Base-by-base conservation (phyloP, 2,888 invertebrate species). In the Morinoia aosen region DNA sequence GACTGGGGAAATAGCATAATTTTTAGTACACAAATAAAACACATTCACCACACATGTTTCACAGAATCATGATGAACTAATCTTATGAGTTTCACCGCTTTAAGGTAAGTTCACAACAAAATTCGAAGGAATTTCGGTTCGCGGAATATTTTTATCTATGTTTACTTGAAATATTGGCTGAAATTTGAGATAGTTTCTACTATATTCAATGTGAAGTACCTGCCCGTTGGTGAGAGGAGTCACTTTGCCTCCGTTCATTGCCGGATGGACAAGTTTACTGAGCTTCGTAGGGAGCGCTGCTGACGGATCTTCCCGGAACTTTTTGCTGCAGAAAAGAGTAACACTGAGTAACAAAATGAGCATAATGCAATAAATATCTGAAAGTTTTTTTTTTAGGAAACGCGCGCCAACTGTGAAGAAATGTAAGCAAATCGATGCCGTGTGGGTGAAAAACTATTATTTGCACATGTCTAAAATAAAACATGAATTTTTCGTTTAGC, bases 241-340 rank as follows among this genome's bases (percentile, higher is more conserved):
- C 93, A 93, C 95, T 19, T 64, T 95, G 40, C 61, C 58, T 33
- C 61, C 95, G 48, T 40, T 48, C 58, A 95, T 95, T 11, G 95
- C 58, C 0, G 95, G 40, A 25, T 61, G 95, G 61, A 95, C 96
- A 61, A 96, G 96, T 48, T 96, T 96, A 88, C 96, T 96, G 96
- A 96, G 96, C 95, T 96, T 96, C 61, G 96, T 96, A 40, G 96
- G 96, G 88, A 96, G 93, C 16, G 96, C 96, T 33, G 96, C 96
- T 56, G 96, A 95, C 40, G 95, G 96, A 88, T 96, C 96, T 64
- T 96, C 96, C 7, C 96, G 95, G 88, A 94, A 96, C 58, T 96
- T 96, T 88, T 96, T 96, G 61, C 96, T 96, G 95, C 40, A n/a
- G n/a, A 61, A 61, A 76, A 76, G 76, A 76, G 76, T 48, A 4